Evolutionary conservation across 2,113 vertebrate genomes (phyloP).

Genomic region (Melanerpes formicivorus): DNA sequence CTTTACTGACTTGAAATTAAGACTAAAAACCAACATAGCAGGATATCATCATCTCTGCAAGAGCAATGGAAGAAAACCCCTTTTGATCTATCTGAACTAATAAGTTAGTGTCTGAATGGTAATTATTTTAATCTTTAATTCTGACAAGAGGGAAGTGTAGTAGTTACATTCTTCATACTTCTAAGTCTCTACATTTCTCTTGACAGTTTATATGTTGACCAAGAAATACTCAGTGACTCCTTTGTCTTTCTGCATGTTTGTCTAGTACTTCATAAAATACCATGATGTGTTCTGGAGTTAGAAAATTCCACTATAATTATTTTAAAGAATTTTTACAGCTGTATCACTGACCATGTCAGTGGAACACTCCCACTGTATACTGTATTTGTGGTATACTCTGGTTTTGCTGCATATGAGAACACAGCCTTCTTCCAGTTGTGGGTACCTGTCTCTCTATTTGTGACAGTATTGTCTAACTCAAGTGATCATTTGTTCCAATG

Average conservation of each 20-base stretch:
- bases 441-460: background rate
- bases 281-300: background rate
- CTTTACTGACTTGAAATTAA: constrained; percentile 41
- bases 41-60: constrained; percentile 23
- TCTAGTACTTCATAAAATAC: background rate
- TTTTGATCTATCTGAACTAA: background rate
- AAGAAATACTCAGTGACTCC: background rate
- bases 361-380: background rate
- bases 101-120: constrained; percentile 51
- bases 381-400: background rate
- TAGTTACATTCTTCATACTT: constrained; percentile 6
- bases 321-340: background rate
- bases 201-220: background rate
- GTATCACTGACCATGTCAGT: background rate
- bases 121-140: constrained; percentile 58
- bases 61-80: background rate
- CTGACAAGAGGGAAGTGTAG: background rate
- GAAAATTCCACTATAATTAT: background rate
- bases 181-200: constrained; percentile 17
- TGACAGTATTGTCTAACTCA: constrained; percentile 7
- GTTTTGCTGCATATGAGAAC: background rate
- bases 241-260: background rate
- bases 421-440: background rate
- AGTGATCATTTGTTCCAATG: background rate
- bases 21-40: constrained; percentile 20